Evolutionary conservation across 2,113 vertebrate species (phyloP).

Genomic region (Myanophis thanlyinensis): DNA sequence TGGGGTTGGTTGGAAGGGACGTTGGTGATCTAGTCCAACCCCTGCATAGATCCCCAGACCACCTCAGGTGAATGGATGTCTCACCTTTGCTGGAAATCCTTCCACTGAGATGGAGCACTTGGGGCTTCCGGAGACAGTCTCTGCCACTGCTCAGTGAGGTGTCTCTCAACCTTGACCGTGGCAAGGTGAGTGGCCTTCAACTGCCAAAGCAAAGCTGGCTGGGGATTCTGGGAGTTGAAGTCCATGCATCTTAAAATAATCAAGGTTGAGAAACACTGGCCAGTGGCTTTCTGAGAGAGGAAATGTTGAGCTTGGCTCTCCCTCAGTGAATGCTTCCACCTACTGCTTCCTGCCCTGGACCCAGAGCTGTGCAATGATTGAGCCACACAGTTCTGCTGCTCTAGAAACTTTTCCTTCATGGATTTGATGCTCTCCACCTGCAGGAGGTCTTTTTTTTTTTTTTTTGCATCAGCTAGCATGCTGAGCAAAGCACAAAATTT

Average conservation of each 20-base stretch:
- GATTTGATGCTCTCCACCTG: background rate
- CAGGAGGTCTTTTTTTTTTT: background rate
- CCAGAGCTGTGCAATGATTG: background rate
- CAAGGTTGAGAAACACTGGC: background rate
- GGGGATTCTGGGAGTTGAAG: background rate
- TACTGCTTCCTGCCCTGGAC: background rate
- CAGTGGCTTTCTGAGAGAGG: background rate
- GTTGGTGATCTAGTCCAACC: background rate
- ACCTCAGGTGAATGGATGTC: background rate
- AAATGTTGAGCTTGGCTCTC: background rate
- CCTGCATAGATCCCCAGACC: background rate
- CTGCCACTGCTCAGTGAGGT: background rate
- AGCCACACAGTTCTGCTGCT: background rate
- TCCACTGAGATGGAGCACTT: background rate
- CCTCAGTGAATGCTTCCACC: background rate
- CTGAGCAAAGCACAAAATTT: background rate
- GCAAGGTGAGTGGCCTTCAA: background rate
- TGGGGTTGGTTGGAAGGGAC: background rate
- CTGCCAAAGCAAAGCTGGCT: background rate
- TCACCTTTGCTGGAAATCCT: background rate
- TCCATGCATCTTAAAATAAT: background rate
- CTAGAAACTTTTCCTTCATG: background rate
- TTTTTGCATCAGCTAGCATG: background rate
- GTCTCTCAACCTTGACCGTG: background rate
- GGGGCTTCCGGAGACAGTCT: background rate